Evolutionary conservation across 2,113 vertebrate genomes (phyloP).

Genomic region (Gasterosteus aculeatus): DNA sequence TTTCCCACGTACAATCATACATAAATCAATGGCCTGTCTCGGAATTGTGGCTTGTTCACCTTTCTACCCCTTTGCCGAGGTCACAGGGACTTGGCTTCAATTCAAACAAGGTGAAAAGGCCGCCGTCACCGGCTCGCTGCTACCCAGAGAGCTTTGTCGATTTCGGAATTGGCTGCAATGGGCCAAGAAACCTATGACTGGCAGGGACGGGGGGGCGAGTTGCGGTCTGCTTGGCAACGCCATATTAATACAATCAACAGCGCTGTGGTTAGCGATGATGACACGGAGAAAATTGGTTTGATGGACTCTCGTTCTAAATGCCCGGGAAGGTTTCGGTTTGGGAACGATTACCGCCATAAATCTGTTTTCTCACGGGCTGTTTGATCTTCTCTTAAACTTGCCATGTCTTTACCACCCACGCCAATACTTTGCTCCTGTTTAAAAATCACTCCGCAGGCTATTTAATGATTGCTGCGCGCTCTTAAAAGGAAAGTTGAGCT

Average conservation of each 20-base stretch:
- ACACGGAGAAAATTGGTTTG: conserved; percentile 50
- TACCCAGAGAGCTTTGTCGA: conserved; percentile 47
- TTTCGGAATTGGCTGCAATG: conserved; percentile 55
- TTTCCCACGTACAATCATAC: too few species aligned
- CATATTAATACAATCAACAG: conserved; percentile 45
- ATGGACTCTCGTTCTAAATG: conserved; percentile 41
- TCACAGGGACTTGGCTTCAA: conserved; percentile 26
- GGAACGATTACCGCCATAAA: conserved; percentile 64
- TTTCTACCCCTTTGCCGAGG: too few species aligned
- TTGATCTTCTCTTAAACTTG: conserved; percentile 48
- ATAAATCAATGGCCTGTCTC: too few species aligned
- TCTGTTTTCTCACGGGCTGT: conserved; percentile 56
- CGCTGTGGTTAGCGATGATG: conserved; percentile 48
- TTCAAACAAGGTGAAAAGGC: conserved; percentile 39
- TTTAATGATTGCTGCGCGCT: conserved; percentile 55
- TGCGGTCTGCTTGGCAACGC: conserved; percentile 51
- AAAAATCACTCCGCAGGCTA: conserved; percentile 38
- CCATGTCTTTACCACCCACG: conserved; percentile 60
- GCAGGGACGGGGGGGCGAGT: conserved; percentile 14
- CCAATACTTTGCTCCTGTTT: conserved; percentile 60
- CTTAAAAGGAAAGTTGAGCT: conserved; percentile 51
- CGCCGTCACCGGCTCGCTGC: conserved; percentile 41
- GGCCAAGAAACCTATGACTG: conserved; percentile 25
- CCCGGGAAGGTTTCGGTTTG: conserved; percentile 33
- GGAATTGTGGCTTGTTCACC: too few species aligned